Base-by-base conservation (phyloP, 2,888 invertebrate species). In the Polydrusus tereticollis region DNA sequence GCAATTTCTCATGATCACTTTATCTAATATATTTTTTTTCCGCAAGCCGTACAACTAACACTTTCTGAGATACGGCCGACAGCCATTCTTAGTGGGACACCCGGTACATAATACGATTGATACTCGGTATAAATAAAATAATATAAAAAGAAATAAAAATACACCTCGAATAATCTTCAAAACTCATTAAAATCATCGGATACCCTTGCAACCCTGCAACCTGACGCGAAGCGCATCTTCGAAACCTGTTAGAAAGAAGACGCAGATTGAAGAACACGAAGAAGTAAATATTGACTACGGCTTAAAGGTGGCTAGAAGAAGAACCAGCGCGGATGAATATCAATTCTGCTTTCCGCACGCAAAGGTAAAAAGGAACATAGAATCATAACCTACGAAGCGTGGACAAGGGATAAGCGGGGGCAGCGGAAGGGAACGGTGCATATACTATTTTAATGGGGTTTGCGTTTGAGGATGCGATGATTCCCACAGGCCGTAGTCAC, bases 401-500 rank as follows among this genome's bases (percentile, higher is more conserved):
- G 47, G 47, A 63, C 26, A 29, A 63, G 63, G 43, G 43, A 63
- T 21, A 36, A 38, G 58, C 58, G 63, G 63, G 63, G 59, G n/a
- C n/a, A 59, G 36, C 14, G 14, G 43, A 23, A 59, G 41, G 59
- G 20, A 47, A 47, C 21, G 20, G 33, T 43, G 47, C 33, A 21
- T 63, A 63, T 50, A 50, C 47, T 62, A 47, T 63, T 63, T 63
- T 63, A 63, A 63, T 63, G 18, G 63, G 63, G 63, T 63, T 50
- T 50, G 18, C 7, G 47, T 63, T 63, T 8, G 50, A 8, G 14
- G 14, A 45, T 33, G 10, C 16, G 10, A 63, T 29, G 2, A 29
- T 29, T 7, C 10, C 18, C n/a, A 55, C 52, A 55, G 52, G 52
- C 52, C 52, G 52, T 29, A 10, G 29, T 26, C 18, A 29, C 16